Percentiles rank a stretch among this genome's conserved stretches.
Conservation (phyloP, 1,140 invertebrate genomes). For the Drosophila oshimai region DNA sequence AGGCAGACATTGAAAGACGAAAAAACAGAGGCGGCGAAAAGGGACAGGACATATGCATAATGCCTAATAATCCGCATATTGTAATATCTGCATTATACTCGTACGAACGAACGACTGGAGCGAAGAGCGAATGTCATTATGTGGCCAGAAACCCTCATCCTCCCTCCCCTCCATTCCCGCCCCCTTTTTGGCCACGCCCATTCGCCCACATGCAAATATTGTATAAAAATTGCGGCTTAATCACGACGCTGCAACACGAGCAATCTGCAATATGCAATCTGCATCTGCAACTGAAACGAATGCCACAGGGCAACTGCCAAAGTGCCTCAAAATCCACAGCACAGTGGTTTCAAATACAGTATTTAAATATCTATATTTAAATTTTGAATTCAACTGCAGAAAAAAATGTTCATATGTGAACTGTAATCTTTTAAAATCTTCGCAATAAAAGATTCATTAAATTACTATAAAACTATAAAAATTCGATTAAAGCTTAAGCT, state of each 20-base stretch:
- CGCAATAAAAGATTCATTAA: too few relatives aligned
- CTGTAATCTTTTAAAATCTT: too few relatives aligned
- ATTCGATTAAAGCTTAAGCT: too few relatives aligned
- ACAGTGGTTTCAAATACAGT: neutral
- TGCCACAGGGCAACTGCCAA: conserved; percentile 57
- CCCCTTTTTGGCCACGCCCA: neutral
- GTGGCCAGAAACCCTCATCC: conserved; percentile 4
- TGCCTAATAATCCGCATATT: conserved; percentile 81
- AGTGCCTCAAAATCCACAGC: conserved; percentile 48
- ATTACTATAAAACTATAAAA: too few relatives aligned
- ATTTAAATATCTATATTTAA: neutral
- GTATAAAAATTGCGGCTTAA: conserved; percentile 76
- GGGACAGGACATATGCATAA: conserved; percentile 63
- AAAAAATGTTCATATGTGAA: too few relatives aligned
- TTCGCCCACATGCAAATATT: conserved; percentile 54
- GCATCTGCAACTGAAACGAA: conserved; percentile 50
- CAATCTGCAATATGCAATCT: conserved; percentile 38
- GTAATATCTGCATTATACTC: conserved; percentile 79
- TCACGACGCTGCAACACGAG: conserved; percentile 54
- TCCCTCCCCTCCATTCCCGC: neutral
- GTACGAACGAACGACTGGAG: too few relatives aligned
- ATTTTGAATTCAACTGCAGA: too few relatives aligned
- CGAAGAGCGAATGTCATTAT: conserved; percentile 67
- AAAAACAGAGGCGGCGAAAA: neutral
- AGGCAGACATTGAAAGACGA: conserved; percentile 24